Conservation (phyloP, 2,888 invertebrate genomes). For the Anoncus sp. region DNA sequence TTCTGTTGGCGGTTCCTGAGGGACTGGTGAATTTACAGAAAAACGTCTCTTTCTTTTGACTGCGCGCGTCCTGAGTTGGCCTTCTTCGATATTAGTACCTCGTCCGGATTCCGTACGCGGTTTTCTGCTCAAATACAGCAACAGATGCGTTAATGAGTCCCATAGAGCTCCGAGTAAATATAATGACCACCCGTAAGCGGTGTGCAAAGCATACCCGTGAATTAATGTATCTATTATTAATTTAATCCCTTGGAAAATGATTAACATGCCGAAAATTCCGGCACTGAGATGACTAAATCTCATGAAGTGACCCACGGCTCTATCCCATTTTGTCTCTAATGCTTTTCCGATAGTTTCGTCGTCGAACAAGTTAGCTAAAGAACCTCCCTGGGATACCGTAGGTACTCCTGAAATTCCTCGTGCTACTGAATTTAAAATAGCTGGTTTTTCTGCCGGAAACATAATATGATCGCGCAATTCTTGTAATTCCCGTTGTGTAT, state of each 20-base stretch:
- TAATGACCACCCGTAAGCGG: neutral
- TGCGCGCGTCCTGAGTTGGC: too few relatives aligned
- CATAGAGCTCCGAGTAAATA: constrained; percentile 10
- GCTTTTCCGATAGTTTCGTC: neutral
- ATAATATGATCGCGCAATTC: constrained; percentile 34
- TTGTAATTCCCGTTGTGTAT: neutral
- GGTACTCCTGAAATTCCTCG: too few relatives aligned
- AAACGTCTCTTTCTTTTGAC: too few relatives aligned
- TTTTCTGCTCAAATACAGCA: too few relatives aligned
- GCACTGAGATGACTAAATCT: neutral
- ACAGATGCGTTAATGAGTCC: constrained; percentile 2
- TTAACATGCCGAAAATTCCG: neutral
- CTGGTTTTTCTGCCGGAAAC: constrained; percentile 37
- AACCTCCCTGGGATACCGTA: too few relatives aligned
- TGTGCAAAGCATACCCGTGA: constrained; percentile 4
- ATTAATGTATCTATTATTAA: neutral
- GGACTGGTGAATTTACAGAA: too few relatives aligned
- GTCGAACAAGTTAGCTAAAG: neutral
- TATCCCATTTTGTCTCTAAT: neutral
- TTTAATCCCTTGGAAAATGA: too few relatives aligned
- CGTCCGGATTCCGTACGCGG: too few relatives aligned
- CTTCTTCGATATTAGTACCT: too few relatives aligned
- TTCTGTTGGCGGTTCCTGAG: too few relatives aligned
- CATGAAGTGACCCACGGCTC: neutral
- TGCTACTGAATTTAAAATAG: too few relatives aligned